These are phyloP conservation scores for Pseudocheirus occidentalis DNA, from an alignment of 2,797 vertebrate genomes.

Conservation along the genomic window DNA sequence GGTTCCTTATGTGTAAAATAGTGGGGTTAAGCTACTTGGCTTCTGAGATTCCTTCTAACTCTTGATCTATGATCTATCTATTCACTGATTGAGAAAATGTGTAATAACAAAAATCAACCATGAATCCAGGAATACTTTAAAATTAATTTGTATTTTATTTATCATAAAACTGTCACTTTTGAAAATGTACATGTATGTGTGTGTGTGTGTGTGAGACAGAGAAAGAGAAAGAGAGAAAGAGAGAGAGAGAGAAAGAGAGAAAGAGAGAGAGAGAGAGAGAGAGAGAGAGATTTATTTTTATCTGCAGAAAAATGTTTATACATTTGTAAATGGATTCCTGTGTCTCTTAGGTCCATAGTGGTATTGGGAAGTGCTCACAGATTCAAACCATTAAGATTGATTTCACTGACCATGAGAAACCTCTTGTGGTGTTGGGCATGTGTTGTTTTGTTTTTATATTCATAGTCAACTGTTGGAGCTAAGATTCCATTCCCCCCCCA, in stretches of 20 bases:
- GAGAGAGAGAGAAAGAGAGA: no score
- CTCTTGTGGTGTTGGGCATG: background rate
- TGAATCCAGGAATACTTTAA: background rate
- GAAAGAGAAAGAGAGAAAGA: no score
- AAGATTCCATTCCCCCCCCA: background rate
- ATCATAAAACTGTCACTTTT: background rate
- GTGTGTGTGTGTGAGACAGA: no score
- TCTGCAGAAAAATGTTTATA: background rate
- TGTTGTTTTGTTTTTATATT: slow-evolving; percentile 10
- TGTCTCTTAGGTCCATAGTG: background rate
- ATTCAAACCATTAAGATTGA: background rate
- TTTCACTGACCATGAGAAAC: slow-evolving; percentile 23
- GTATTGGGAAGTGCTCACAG: background rate
- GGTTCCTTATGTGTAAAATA: background rate
- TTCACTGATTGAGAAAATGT: background rate
- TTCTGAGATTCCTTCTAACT: background rate
- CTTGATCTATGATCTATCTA: background rate
- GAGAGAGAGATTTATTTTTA: background rate
- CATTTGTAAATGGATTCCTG: background rate
- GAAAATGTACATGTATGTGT: background rate
- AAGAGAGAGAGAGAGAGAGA: background rate
- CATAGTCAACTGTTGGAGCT: slow-evolving; percentile 42
- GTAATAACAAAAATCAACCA: background rate
- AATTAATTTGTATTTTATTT: background rate
- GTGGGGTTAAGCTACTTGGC: background rate